A percentile compares a stretch with the other conserved stretches of the same genome.
Evolutionary conservation across 2,113 vertebrate genomes (phyloP).

Genomic region (Salvelinus fontinalis): DNA sequence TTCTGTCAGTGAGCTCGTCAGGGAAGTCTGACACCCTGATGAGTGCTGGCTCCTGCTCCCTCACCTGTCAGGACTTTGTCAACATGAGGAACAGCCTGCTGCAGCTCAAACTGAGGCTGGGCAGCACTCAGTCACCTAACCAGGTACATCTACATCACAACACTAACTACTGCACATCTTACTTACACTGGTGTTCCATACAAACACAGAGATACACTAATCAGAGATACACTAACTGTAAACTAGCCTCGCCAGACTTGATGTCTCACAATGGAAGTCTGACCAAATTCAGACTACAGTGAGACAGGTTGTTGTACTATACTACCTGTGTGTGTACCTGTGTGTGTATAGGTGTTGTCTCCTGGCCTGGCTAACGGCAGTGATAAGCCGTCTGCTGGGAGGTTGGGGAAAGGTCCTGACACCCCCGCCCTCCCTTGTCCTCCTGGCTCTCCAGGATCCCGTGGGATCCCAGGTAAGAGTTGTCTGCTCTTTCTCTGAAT

Average conservation of each 20-base stretch:
- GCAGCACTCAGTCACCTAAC: conserved; percentile 57
- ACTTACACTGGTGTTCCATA: not conserved
- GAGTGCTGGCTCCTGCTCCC: conserved; percentile 72
- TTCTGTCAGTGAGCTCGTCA: conserved; percentile 62
- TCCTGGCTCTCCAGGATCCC: conserved; percentile 66
- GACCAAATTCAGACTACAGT: not conserved
- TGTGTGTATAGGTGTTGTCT: conserved; percentile 23
- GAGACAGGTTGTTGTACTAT: too few species aligned
- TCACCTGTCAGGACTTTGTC: conserved; percentile 78
- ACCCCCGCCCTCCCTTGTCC: conserved; percentile 46
- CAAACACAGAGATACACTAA: not conserved
- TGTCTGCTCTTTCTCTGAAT: too few species aligned
- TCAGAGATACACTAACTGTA: too few species aligned
- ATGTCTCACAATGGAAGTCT: too few species aligned
- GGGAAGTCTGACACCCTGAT: conserved; percentile 76
- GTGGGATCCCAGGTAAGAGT: conserved; percentile 71
- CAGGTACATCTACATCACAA: conserved; percentile 54
- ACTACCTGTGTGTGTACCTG: not conserved
- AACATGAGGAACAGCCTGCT: conserved; percentile 74
- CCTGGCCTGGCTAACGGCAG: conserved; percentile 68
- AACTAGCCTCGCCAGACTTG: too few species aligned
- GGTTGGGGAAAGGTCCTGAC: conserved; percentile 63
- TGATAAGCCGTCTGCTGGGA: conserved; percentile 62
- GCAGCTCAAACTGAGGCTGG: conserved; percentile 72
- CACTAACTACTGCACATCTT: not conserved